phyloP scores from a whole-genome alignment of 2,888 invertebrate species.

The Sepioteuthis lessoniana region DNA sequence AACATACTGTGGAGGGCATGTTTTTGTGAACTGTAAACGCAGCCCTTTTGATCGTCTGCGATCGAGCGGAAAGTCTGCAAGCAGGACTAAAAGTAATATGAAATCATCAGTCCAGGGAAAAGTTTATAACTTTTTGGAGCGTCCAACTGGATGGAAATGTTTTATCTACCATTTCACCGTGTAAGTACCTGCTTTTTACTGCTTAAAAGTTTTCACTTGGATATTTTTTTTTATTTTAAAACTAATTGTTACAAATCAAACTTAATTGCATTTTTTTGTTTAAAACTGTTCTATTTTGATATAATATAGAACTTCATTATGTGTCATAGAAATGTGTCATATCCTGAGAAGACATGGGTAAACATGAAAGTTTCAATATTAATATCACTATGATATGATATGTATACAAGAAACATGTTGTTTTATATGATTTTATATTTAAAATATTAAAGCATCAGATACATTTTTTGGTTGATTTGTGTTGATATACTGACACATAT shows the following conservation, averaged over 20 bases:
- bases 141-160: conserved; percentile 88
- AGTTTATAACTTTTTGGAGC: conserved; percentile 87
- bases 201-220: neutral
- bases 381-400: no score
- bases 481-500: no score
- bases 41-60: conserved; percentile 56
- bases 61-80: conserved; percentile 53
- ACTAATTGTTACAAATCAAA: neutral
- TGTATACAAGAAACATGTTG: no score
- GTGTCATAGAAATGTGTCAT: no score
- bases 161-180: conserved; percentile 88
- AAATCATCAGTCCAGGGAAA: conserved; percentile 79
- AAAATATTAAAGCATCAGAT: no score
- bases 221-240: neutral
- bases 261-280: no score
- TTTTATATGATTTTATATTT: no score
- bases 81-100: conserved; percentile 54
- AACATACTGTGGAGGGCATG: neutral
- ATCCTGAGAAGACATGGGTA: no score
- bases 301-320: no score
- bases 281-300: no score
- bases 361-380: no score
- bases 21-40: neutral
- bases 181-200: conserved; percentile 79
- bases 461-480: no score